phyloP scores from a whole-genome alignment of 2,113 vertebrate species.

The Antechinus flavipes region DNA sequence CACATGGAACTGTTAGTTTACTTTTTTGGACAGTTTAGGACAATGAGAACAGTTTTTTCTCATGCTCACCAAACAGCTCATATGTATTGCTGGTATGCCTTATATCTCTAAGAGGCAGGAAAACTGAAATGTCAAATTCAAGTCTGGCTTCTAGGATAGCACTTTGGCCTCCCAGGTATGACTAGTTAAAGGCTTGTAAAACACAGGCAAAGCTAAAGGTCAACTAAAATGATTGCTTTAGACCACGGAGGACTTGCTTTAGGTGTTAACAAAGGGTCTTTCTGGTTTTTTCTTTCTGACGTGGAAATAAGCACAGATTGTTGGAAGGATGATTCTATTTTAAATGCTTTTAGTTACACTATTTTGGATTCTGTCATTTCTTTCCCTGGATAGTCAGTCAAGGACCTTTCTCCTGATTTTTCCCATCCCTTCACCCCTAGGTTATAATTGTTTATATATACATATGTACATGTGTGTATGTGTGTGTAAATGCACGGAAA shows the following conservation, averaged over 20 bases:
- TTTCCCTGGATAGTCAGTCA: background rate
- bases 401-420: slow-evolving; percentile 27
- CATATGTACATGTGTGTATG: slow-evolving; percentile 44
- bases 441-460: slow-evolving; percentile 37
- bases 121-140: background rate
- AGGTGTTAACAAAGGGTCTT: background rate
- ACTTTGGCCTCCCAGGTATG: background rate
- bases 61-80: background rate
- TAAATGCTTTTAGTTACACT: background rate
- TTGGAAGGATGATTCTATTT: background rate
- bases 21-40: background rate
- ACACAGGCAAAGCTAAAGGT: background rate
- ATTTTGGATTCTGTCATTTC: background rate
- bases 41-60: background rate
- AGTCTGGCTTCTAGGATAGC: background rate
- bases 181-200: background rate
- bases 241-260: background rate
- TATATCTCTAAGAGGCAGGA: background rate
- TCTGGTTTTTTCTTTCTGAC: background rate
- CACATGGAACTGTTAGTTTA: background rate
- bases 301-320: background rate
- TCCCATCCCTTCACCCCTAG: slow-evolving; percentile 10
- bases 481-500: slow-evolving; percentile 42
- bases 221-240: background rate
- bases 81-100: background rate